Evolutionary conservation across 2,113 vertebrate species (phyloP), one percentile per base, ranked within the genome.

Genomic region (Terrapene triunguis): DNA sequence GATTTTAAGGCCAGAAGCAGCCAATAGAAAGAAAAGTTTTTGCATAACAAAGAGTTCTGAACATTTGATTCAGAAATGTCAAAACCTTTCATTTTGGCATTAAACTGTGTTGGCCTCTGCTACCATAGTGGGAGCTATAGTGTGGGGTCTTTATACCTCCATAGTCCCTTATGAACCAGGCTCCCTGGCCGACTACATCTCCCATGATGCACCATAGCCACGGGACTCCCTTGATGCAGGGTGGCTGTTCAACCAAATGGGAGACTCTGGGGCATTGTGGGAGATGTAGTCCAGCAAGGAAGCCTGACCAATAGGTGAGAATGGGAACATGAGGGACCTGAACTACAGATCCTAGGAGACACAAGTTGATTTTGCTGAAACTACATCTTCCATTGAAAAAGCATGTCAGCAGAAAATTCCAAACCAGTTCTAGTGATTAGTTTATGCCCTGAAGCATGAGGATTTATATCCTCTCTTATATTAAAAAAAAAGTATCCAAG

Each of bases 101-200:
- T 78, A 59, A 42, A 44, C 47, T 6, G 42, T 7, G 12, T 27
- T 53, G 83, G 22, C 4, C 12, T 0, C 0, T 47, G 44, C 7
- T 47, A 47, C 44, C 17, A 6, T 4, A 2, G 10, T 22, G 29
- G 2, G 51, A 29, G 3, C 8, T 80, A 32, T 10, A 3, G 21
- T 25, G 38, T 55, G 44, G 13, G 4, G 35, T 1, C n/a, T 5
- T 4, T 4, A 50, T 90, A 29, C 7, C 44, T 38, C 47, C 12
- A 16, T 65, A 65, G 7, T 29, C 12, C 62, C 32, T 32, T 65
- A 17, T 14, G 29, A 2, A 2, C 14, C 62, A 65, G 62, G 32
- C 55, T 57, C 22, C 10, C 55, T 57, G 24, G 25, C 13, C 9
- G 62, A 65, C 32, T 35, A 1, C 69, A 42, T 42, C 38, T 74